These are phyloP conservation scores for Heliocidaris tuberculata DNA, from an alignment of 35 echinoderm and acorn worm genomes.

Conservation along the genomic window DNA sequence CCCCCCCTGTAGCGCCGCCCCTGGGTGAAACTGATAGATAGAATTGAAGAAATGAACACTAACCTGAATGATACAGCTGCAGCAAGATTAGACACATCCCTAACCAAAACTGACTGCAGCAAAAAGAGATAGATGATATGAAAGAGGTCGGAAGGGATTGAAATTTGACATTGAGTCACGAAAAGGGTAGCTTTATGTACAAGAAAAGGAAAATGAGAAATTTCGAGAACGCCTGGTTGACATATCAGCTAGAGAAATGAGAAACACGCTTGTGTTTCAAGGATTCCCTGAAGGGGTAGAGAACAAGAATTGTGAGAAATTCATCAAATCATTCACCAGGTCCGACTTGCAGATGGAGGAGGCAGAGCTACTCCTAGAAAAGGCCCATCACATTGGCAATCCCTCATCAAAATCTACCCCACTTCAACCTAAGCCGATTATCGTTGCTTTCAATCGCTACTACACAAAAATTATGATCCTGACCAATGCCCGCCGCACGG, in stretches of 20 bases:
- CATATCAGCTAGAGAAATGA: conserved; percentile 11
- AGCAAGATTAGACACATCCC: neutral
- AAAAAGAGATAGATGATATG: conserved; percentile 18
- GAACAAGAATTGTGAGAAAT: conserved; percentile 22
- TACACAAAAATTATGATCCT: conserved; percentile 15
- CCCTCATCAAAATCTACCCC: neutral
- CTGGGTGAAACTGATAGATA: neutral
- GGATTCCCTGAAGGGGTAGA: neutral
- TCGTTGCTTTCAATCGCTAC: conserved; percentile 23
- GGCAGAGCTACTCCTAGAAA: neutral
- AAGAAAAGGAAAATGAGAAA: conserved; percentile 32
- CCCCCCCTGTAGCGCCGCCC: too few species aligned
- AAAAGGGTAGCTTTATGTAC: neutral
- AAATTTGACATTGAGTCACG: conserved; percentile 1
- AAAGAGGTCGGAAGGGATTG: neutral
- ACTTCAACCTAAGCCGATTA: neutral
- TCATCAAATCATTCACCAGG: conserved; percentile 6
- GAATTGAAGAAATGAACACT: neutral
- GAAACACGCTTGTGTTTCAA: conserved; percentile 11
- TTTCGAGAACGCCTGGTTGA: neutral
- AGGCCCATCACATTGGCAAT: neutral
- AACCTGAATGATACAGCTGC: neutral
- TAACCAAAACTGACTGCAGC: neutral
- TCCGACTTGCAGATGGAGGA: neutral
- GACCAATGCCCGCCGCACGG: conserved; percentile 31